Evolutionary conservation across 2,113 vertebrate species (phyloP).

Genomic region (Neolamprologus variostigma): DNA sequence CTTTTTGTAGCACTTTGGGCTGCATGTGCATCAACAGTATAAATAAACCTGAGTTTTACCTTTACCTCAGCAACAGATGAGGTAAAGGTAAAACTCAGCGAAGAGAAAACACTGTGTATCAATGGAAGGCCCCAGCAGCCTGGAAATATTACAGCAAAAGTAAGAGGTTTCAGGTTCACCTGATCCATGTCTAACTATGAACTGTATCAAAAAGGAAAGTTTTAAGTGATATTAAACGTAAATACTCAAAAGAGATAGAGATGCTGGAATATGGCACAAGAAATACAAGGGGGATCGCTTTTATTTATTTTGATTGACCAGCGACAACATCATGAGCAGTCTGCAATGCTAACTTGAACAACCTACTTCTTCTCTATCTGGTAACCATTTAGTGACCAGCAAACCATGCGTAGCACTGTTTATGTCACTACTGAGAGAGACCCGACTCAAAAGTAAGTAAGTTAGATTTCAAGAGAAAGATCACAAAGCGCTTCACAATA

Average conservation of each 20-base stretch:
- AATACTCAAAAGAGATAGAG: neutral
- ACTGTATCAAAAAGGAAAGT: neutral
- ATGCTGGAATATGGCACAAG: neutral
- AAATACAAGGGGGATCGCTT: neutral
- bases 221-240: neutral
- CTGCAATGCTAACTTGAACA: neutral
- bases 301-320: neutral
- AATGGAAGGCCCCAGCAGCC: neutral
- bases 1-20: neutral
- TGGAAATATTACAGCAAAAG: neutral
- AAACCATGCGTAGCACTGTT: neutral
- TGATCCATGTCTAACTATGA: neutral
- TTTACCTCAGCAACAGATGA: neutral
- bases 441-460: neutral
- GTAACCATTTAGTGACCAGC: neutral
- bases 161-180: neutral
- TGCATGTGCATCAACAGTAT: neutral
- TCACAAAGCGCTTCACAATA: neutral
- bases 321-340: neutral
- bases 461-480: neutral
- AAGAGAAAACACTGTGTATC: neutral
- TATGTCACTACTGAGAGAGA: neutral
- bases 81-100: neutral
- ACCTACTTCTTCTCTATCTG: neutral
- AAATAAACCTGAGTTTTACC: neutral